These are phyloP conservation scores for Mus caroli DNA, from an alignment of 2,797 vertebrate genomes.

Conservation along the genomic window DNA sequence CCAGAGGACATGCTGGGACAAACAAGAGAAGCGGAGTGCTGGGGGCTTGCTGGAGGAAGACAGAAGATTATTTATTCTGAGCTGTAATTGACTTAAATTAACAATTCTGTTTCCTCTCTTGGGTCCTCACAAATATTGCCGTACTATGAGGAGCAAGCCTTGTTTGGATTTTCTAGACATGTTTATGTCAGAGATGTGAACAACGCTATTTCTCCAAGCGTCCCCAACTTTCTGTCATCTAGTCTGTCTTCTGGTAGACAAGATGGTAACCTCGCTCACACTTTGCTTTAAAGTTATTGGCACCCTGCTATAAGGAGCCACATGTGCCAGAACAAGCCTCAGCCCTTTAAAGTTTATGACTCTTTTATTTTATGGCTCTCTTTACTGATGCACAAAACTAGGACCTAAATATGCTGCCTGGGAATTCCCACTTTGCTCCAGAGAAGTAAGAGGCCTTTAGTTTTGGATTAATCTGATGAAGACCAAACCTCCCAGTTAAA, in stretches of 20 bases:
- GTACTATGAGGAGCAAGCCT: not conserved
- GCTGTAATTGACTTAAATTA: not conserved
- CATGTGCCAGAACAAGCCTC: not conserved
- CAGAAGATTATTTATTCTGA: not conserved
- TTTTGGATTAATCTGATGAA: not conserved
- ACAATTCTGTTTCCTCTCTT: not conserved
- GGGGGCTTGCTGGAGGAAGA: not conserved
- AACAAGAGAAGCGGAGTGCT: not conserved
- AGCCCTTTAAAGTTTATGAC: not conserved
- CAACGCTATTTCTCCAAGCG: not conserved
- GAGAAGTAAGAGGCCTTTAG: not conserved
- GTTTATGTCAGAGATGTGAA: conserved; percentile 9
- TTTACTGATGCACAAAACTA: conserved; percentile 39
- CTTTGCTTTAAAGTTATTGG: conserved; percentile 10
- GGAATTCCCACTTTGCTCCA: not conserved
- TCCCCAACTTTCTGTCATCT: not conserved
- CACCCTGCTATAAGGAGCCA: not conserved
- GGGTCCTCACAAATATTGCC: not conserved
- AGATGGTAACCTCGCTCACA: not conserved
- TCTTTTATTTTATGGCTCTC: not conserved
- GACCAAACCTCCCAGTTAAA: conserved; percentile 3
- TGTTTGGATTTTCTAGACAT: conserved; percentile 1
- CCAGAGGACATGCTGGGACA: not conserved
- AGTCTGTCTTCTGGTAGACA: not conserved
- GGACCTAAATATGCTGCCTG: not conserved